Evolutionary conservation across 1,140 invertebrate genomes (phyloP), one percentile per base, ranked within the genome.

Genomic region (Drosophila tristis): DNA sequence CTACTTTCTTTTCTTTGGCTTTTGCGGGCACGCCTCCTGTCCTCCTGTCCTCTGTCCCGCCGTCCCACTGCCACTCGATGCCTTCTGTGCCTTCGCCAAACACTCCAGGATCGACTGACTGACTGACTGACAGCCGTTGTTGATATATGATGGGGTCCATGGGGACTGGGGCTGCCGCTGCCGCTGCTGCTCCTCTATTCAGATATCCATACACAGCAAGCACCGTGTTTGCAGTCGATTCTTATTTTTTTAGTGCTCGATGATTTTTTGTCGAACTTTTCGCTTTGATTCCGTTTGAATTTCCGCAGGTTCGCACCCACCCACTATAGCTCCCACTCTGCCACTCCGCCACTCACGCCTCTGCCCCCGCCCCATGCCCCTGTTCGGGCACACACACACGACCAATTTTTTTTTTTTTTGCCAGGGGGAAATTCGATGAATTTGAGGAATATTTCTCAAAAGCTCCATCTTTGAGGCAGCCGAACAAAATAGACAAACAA

Each of bases 361-460:
- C 51, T 29, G 13, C 31, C 31, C 11, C 31, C 25, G 23, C 44
- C 55, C 9, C 7, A 16, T 44, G 29, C 44, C 55, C 9, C 7
- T 31, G 25, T 29, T 20, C n/a, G 15, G 35, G 35, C 35, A 39
- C 11, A 39, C 11, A 39, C 35, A 39, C 35, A 39, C 35, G 35
- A 39, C 35, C 35, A 39, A 39, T 44, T 11, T 20, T 47, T 56
- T 43, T n/a, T 56, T 43, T 13, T 42, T 31, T 25, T 25, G 29
- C 64, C 47, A 53, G 43, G 42, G 53, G 44, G 49, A 59, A 67
- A 86, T 78, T 81, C 68, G 81, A 78, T 86, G 81, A 86, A 75
- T 86, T 87, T 78, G 82, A 81, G 78, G 65, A 81, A 86, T 86
- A 81, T 58, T 70, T 70, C 61, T 67, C 78, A 78, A 85, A 77